Evolutionary conservation across 2,888 invertebrate genomes (phyloP).

Genomic region (Prosapia bicincta): DNA sequence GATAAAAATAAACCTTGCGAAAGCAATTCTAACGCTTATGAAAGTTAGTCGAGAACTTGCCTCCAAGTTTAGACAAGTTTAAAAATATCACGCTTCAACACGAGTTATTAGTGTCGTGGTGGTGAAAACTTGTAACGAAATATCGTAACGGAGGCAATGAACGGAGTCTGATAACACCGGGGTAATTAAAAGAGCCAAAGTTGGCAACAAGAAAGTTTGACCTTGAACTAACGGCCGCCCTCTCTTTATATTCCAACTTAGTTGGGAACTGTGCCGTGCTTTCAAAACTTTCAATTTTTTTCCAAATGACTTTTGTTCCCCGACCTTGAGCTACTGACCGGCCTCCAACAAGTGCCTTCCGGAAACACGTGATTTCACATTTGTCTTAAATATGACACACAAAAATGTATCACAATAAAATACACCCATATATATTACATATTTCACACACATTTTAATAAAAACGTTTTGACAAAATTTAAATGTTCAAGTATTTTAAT

Average conservation of each 20-base stretch:
- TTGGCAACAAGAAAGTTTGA: constrained; percentile 3
- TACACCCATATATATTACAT: too few relatives aligned
- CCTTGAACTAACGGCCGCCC: background rate
- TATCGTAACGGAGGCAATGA: background rate
- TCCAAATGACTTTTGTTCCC: background rate
- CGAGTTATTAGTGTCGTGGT: too few relatives aligned
- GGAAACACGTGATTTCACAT: too few relatives aligned
- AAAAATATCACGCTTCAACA: background rate
- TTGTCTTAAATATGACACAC: too few relatives aligned
- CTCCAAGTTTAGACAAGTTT: background rate
- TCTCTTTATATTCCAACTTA: background rate
- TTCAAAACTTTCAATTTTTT: background rate
- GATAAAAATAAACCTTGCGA: too few relatives aligned
- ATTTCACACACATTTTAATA: too few relatives aligned
- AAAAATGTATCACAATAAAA: too few relatives aligned
- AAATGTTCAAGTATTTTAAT: too few relatives aligned
- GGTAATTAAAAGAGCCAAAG: background rate
- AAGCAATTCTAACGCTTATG: too few relatives aligned
- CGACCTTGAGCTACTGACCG: background rate
- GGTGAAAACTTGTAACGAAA: background rate
- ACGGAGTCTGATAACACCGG: background rate
- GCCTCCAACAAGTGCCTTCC: too few relatives aligned
- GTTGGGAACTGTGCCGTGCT: background rate
- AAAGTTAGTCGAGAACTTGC: background rate
- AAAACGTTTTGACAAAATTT: too few relatives aligned